Evolutionary conservation across 2,888 invertebrate genomes (phyloP).

Genomic region (Lutraria lutraria): DNA sequence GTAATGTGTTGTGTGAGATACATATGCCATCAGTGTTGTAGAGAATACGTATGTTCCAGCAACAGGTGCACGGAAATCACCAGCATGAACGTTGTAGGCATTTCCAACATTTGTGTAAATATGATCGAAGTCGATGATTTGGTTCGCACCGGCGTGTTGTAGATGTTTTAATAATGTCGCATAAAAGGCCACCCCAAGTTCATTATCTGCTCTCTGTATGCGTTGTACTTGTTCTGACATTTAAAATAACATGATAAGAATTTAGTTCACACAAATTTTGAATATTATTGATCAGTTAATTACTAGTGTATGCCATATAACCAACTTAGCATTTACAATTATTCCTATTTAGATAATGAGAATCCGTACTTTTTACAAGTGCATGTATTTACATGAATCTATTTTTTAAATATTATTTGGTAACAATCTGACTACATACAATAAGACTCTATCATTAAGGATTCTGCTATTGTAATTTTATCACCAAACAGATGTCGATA

Average conservation of each 20-base stretch:
- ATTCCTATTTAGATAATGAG: neutral
- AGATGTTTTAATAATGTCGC: neutral
- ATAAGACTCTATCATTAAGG: too few species aligned
- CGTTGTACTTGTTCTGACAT: neutral
- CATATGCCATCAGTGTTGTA: constrained; percentile 29
- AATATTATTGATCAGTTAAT: neutral
- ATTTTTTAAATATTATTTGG: too few species aligned
- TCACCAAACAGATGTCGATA: too few species aligned
- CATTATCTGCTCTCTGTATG: neutral
- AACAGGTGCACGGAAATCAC: constrained; percentile 52
- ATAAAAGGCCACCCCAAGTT: constrained; percentile 29
- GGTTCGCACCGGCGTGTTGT: constrained; percentile 5
- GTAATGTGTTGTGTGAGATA: constrained; percentile 9
- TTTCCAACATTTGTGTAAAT: constrained; percentile 50
- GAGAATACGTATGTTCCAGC: constrained; percentile 49
- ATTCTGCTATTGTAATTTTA: neutral
- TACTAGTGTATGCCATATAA: neutral
- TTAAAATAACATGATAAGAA: neutral
- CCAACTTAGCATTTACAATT: neutral
- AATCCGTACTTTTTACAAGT: neutral
- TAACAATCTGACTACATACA: too few species aligned
- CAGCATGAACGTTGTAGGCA: constrained; percentile 39
- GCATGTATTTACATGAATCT: too few species aligned
- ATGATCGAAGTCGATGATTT: constrained; percentile 39
- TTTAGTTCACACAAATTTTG: neutral